phyloP scores from a whole-genome alignment of 1,140 invertebrate genomes.

The Macrobrachium nipponense region DNA sequence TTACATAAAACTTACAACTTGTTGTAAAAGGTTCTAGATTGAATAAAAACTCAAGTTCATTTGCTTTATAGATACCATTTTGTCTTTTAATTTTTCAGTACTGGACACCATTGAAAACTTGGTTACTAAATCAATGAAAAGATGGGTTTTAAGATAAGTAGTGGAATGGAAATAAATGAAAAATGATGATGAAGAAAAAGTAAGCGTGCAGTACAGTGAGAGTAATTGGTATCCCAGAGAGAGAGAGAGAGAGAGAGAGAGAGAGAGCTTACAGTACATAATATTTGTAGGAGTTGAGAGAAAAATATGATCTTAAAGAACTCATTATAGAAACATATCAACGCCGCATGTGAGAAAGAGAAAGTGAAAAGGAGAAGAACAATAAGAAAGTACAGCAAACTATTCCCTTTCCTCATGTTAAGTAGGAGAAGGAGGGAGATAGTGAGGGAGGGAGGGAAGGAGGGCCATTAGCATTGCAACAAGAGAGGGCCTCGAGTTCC shows the following conservation, averaged over 20 bases:
- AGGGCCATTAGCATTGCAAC: neutral
- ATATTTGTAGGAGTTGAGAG: too few relatives aligned
- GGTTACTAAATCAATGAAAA: neutral
- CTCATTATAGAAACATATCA: too few relatives aligned
- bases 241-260: slow-evolving; percentile 14
- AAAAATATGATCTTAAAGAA: too few relatives aligned
- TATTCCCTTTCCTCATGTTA: neutral
- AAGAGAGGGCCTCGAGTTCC: neutral
- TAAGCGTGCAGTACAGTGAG: neutral
- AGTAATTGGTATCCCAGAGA: neutral
- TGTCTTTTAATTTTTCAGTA: too few relatives aligned
- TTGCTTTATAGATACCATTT: too few relatives aligned
- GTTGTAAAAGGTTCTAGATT: too few relatives aligned
- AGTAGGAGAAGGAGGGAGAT: neutral
- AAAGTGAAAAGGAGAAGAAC: neutral
- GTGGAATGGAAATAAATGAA: neutral
- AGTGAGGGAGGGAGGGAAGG: neutral
- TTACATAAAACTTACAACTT: too few relatives aligned
- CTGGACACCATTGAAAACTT: too few relatives aligned
- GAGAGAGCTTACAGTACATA: neutral
- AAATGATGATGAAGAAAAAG: slow-evolving; percentile 5
- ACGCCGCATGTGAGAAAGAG: neutral
- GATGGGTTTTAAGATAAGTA: neutral
- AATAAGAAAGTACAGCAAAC: neutral
- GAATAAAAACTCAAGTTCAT: too few relatives aligned